Evolutionary conservation across 92 coral and sea anemone genomes (phyloP).

Genomic region (Blastomussa wellsi): DNA sequence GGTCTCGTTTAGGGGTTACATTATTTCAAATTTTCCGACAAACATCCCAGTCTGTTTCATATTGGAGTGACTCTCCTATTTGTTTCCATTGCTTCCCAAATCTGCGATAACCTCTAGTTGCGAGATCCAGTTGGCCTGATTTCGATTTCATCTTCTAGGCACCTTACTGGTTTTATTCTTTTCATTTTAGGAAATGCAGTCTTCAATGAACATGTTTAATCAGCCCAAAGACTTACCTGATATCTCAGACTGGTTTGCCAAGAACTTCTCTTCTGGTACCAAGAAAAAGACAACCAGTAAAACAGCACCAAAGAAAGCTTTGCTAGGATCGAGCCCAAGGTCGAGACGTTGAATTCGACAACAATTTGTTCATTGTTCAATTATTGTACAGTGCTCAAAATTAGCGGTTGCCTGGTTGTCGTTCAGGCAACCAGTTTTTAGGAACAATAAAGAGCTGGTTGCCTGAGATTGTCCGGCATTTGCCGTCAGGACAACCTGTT

Average conservation of each 20-base stretch:
- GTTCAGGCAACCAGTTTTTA: too few species aligned
- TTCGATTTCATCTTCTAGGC: background rate
- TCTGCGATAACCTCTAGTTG: background rate
- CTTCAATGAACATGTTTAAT: conserved; percentile 98
- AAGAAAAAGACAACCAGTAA: conserved; percentile 79
- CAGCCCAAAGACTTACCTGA: conserved; percentile 99
- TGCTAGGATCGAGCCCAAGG: conserved; percentile 57
- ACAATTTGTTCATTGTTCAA: background rate
- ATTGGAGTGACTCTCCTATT: too few species aligned
- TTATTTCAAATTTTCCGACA: too few species aligned
- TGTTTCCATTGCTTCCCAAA: too few species aligned
- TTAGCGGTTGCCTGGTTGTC: too few species aligned
- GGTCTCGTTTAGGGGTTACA: too few species aligned
- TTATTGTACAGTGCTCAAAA: too few species aligned
- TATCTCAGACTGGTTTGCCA: conserved; percentile 98
- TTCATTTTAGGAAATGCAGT: conserved; percentile 87
- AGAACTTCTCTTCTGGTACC: conserved; percentile 86
- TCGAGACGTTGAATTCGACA: conserved; percentile 48
- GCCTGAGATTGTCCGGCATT: too few species aligned
- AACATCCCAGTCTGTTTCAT: too few species aligned
- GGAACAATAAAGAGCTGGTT: too few species aligned
- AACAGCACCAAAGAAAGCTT: conserved; percentile 71
- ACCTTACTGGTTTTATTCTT: background rate
- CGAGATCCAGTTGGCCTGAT: background rate
- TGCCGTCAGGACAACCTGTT: too few species aligned